Percentiles rank a stretch among this genome's conserved stretches.
Evolutionary conservation across 2,888 invertebrate genomes (phyloP).

Genomic region (Muscina levida): DNA sequence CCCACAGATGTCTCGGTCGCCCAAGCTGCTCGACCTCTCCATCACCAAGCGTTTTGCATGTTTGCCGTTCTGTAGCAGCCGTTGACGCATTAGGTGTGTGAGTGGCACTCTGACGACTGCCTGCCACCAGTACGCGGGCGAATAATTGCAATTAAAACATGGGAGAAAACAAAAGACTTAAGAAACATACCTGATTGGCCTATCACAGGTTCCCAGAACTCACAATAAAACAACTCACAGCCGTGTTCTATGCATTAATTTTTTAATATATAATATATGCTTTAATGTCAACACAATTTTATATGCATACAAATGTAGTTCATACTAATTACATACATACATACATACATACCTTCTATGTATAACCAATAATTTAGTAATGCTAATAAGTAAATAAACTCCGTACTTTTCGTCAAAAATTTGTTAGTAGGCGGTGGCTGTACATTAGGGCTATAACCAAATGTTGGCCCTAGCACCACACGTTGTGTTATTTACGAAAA

Average conservation of each 20-base stretch:
- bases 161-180: constrained; percentile 52
- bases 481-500: too few species aligned
- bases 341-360: too few species aligned
- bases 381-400: constrained; percentile 64
- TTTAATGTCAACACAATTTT: constrained; percentile 65
- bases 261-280: constrained; percentile 55
- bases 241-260: constrained; percentile 14
- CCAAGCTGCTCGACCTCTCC: background rate
- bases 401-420: constrained; percentile 53
- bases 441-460: too few species aligned
- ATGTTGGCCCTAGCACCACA: too few species aligned
- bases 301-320: too few species aligned
- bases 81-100: constrained; percentile 52
- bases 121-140: constrained; percentile 44
- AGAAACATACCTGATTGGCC: constrained; percentile 27
- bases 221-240: background rate
- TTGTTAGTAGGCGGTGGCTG: too few species aligned
- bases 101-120: constrained; percentile 39
- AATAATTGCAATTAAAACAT: constrained; percentile 55
- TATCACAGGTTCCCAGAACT: background rate
- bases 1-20: constrained; percentile 1
- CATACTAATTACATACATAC: too few species aligned
- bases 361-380: constrained; percentile 63
- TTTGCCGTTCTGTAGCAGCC: constrained; percentile 49
- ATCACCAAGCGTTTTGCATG: constrained; percentile 61